These are phyloP conservation scores for Nanorana parkeri DNA, from an alignment of 2,113 vertebrate genomes.

Conservation along the genomic window DNA sequence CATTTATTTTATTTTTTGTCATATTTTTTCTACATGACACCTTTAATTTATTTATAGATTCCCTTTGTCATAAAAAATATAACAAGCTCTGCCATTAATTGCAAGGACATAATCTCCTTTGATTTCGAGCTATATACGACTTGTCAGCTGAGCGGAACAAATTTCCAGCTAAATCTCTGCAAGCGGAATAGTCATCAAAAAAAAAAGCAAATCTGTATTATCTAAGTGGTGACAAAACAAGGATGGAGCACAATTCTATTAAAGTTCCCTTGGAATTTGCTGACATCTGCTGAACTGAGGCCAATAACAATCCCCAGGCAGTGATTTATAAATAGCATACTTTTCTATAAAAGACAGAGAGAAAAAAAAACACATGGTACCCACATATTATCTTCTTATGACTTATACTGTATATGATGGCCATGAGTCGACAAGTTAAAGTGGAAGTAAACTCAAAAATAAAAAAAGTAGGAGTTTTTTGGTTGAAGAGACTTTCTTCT, in stretches of 20 bases:
- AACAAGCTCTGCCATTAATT: conserved; percentile 2
- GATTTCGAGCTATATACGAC: neutral
- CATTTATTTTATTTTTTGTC: no score
- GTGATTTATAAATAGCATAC: conserved; percentile 33
- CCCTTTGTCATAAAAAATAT: neutral
- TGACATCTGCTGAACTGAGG: conserved; percentile 40
- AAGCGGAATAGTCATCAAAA: conserved; percentile 42
- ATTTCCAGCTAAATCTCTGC: conserved; percentile 14
- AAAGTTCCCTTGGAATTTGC: conserved; percentile 35
- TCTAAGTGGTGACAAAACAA: conserved; percentile 41
- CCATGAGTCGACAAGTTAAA: no score
- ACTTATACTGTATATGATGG: no score
- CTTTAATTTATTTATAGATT: neutral
- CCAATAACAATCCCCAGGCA: conserved; percentile 27
- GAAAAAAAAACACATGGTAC: no score
- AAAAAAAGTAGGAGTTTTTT: no score
- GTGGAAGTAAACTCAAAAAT: no score
- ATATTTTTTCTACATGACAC: no score
- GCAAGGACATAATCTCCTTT: neutral
- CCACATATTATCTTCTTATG: no score
- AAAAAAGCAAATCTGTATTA: conserved; percentile 49
- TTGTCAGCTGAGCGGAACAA: conserved; percentile 15
- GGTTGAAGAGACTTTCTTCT: no score
- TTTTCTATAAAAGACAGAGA: neutral
- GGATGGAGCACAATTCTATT: conserved; percentile 35